Conservation (phyloP, 1,140 invertebrate genomes). For the Aphelinus certus region DNA sequence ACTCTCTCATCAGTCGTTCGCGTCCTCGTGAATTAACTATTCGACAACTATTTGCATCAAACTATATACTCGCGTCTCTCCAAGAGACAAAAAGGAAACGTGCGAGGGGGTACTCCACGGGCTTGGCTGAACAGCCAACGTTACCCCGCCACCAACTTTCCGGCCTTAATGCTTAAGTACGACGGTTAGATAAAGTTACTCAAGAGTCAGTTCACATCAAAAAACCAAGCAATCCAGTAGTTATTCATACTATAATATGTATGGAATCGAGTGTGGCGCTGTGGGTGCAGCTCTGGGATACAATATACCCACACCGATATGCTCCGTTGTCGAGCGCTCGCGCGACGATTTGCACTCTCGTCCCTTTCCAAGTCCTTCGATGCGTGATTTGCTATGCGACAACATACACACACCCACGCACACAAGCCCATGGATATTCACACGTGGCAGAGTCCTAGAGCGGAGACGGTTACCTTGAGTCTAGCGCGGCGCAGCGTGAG, state of each 20-base stretch:
- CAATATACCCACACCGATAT: background rate
- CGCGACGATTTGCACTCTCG: conserved; percentile 37
- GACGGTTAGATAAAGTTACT: conserved; percentile 39
- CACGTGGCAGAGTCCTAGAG: background rate
- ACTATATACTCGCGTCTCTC: conserved; percentile 41
- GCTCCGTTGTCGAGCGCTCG: too few relatives aligned
- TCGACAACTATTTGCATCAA: conserved; percentile 41
- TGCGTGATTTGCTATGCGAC: background rate
- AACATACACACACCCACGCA: background rate
- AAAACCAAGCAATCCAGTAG: conserved; percentile 32
- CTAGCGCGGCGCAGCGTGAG: too few relatives aligned
- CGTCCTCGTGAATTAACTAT: conserved; percentile 27
- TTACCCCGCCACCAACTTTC: too few relatives aligned
- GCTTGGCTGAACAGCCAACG: too few relatives aligned
- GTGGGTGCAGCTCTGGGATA: background rate
- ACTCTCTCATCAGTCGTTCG: conserved; percentile 1
- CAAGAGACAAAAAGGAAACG: conserved; percentile 37
- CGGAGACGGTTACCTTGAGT: too few relatives aligned
- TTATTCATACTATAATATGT: conserved; percentile 19
- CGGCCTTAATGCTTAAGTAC: conserved; percentile 32
- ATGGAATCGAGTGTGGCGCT: background rate
- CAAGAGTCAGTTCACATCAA: conserved; percentile 36
- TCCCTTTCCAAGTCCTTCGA: conserved; percentile 19
- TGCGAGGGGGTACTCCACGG: background rate
- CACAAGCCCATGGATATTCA: conserved; percentile 9